Conservation (phyloP, 2,113 vertebrate genomes). For the Melospiza melodia region DNA sequence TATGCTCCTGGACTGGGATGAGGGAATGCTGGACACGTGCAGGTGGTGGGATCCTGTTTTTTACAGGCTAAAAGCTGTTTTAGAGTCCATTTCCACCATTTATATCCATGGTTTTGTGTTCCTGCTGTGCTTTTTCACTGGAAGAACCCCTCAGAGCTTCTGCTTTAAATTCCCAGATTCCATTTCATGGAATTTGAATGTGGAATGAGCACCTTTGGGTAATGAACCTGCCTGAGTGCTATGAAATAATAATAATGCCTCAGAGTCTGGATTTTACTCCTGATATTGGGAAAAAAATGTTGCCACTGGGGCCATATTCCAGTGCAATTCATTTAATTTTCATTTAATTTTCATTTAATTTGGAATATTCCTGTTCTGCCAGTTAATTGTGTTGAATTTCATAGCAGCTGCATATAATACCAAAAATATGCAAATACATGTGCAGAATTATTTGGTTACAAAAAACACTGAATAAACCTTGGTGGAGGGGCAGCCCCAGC, state of each 20-base stretch:
- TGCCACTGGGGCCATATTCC: neutral
- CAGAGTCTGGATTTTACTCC: neutral
- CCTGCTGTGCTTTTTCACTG: neutral
- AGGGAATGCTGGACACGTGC: rapidly evolving
- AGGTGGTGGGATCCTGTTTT: neutral
- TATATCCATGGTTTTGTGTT: neutral
- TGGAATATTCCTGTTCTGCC: neutral
- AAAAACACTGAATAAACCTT: neutral
- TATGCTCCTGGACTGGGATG: neutral
- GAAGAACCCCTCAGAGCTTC: neutral
- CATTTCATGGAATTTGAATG: neutral
- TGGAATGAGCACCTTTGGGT: neutral
- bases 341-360: neutral
- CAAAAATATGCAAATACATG: neutral
- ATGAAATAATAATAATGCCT: neutral
- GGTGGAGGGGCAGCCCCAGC: neutral
- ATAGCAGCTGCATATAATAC: neutral
- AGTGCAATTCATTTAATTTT: neutral
- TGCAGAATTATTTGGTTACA: neutral
- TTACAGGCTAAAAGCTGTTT: neutral
- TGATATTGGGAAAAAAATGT: neutral
- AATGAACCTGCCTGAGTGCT: neutral
- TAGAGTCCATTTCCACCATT: neutral
- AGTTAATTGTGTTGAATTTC: neutral
- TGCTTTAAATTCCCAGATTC: neutral